Conservation (phyloP, 2,113 vertebrate genomes). For the Dipodomys stephensi region DNA sequence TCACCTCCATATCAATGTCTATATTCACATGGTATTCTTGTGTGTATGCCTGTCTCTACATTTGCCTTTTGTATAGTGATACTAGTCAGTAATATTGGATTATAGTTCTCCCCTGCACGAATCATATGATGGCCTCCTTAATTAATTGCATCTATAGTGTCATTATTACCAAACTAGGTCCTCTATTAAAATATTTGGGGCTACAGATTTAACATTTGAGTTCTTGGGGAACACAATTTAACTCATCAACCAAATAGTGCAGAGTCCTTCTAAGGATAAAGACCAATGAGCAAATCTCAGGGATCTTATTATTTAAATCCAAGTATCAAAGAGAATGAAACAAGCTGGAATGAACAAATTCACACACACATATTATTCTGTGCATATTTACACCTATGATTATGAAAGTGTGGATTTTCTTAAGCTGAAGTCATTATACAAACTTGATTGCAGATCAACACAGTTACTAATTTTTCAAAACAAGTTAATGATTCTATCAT, state of each 20-base stretch:
- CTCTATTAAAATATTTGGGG: background rate
- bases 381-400: too few species aligned
- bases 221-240: background rate
- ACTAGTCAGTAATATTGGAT: background rate
- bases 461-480: too few species aligned
- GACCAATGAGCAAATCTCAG: background rate
- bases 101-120: background rate
- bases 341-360: background rate
- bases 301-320: background rate
- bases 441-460: too few species aligned
- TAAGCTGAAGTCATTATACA: too few species aligned
- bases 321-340: background rate
- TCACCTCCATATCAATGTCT: background rate
- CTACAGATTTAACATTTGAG: background rate
- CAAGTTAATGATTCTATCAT: too few species aligned
- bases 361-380: too few species aligned
- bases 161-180: background rate
- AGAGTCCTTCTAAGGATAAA: background rate
- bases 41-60: background rate
- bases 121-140: background rate
- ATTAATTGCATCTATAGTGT: background rate
- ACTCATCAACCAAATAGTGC: background rate
- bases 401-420: too few species aligned
- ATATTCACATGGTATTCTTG: background rate
- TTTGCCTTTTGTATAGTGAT: background rate